Base-by-base conservation (phyloP, 1,140 invertebrate genomes). In the Atta cephalotes region DNA sequence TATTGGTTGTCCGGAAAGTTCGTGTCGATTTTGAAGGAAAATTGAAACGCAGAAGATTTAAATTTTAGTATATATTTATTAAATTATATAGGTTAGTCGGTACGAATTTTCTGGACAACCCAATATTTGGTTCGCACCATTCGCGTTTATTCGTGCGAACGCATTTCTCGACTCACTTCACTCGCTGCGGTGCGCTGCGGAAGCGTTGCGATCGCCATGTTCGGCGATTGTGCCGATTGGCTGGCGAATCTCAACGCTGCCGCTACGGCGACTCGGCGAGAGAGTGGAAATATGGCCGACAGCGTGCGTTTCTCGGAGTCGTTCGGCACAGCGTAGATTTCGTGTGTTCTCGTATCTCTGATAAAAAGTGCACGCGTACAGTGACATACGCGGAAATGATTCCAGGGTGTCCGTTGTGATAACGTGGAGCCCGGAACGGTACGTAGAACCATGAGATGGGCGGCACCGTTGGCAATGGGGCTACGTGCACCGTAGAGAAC, bases 231-330 rank as follows among this genome's bases (percentile, higher is more conserved):
- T 71, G 45, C 6, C 14, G 45, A 84, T n/a, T 10, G 62, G 25
- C 12, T 85, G 77, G 84, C 49, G 72, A 60, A 51, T 0, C 49
- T 51, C 49, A 16, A 3, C n/a, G n/a, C 56, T 21, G n/a, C 45
- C 58, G 35, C 49, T 60, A 21, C 12, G 86, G 53, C 12, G 72
- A 88, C 65, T 14, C 25, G 7, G 49, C 14, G 49, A 60, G 39
- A 74, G 28, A 49, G 60, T 4, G 88, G 70, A 71, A 93, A 93
- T 87, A 93, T 93, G 92, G 93, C 90, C 91, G 92, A 88, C 88
- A 84, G 90, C 89, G 87, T 92, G 86, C 90, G 68, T 91, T 71
- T 62, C 21, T 88, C 31, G 56, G 51, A 79, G 58, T 76, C 66
- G 45, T 62, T 62, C 14, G 60, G 85, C 21, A 16, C 7, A 12